Percentiles rank a stretch among this genome's conserved stretches.
Conservation (phyloP, 2,797 vertebrate species). For the Petrocephalus schoutedeni region DNA sequence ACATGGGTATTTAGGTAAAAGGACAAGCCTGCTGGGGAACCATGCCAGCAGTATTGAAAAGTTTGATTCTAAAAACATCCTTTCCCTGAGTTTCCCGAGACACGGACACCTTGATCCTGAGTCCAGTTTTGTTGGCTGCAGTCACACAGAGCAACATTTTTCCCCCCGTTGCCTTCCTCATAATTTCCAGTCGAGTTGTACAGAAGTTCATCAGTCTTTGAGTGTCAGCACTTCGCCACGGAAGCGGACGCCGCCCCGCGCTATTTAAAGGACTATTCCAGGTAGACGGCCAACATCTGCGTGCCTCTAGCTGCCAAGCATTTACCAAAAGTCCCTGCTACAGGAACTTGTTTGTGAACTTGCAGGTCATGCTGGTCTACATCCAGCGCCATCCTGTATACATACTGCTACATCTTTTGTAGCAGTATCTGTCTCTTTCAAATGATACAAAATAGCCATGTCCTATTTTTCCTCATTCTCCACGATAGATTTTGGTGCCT, state of each 20-base stretch:
- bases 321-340: slow-evolving; percentile 56
- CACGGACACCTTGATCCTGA: slow-evolving; percentile 39
- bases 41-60: slow-evolving; percentile 54
- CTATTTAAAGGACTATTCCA: slow-evolving; percentile 65
- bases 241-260: slow-evolving; percentile 51
- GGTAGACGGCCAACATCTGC: slow-evolving; percentile 53
- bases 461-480: neutral
- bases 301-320: slow-evolving; percentile 50
- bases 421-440: neutral
- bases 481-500: neutral
- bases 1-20: slow-evolving; percentile 55
- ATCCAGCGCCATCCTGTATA: neutral
- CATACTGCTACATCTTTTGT: neutral
- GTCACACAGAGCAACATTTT: slow-evolving; percentile 62
- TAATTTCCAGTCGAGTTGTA: slow-evolving; percentile 67
- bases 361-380: slow-evolving; percentile 46
- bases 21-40: slow-evolving; percentile 60
- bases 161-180: slow-evolving; percentile 53
- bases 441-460: neutral
- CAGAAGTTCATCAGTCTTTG: slow-evolving; percentile 56
- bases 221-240: slow-evolving; percentile 56
- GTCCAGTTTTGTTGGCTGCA: slow-evolving; percentile 50
- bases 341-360: slow-evolving; percentile 48
- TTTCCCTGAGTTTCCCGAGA: slow-evolving; percentile 46
- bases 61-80: slow-evolving; percentile 62